A percentile compares a stretch with the other conserved stretches of the same genome.
These are phyloP conservation scores for Huso huso DNA, from an alignment of 2,797 vertebrate genomes.

Conservation along the genomic window DNA sequence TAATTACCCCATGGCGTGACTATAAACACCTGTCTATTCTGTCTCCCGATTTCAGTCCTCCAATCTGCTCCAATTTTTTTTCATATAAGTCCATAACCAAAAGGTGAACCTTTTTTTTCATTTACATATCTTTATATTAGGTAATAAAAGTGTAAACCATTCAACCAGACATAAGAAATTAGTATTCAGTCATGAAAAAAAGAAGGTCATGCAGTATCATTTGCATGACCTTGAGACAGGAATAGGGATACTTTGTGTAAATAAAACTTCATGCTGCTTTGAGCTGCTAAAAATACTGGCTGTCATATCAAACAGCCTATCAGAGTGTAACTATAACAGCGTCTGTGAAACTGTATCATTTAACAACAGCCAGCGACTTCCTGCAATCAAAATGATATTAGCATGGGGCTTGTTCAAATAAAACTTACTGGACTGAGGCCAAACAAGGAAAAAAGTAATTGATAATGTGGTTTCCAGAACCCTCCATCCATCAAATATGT, in stretches of 20 bases:
- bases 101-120: too few species aligned
- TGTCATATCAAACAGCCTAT: conserved; percentile 31
- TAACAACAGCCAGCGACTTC: conserved; percentile 44
- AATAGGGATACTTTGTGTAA: conserved; percentile 19
- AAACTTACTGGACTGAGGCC: conserved; percentile 50
- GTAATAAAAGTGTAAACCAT: conserved; percentile 18
- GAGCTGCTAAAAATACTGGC: conserved; percentile 30
- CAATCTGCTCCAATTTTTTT: too few species aligned
- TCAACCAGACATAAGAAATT: conserved; percentile 16
- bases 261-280: conserved; percentile 29
- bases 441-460: conserved; percentile 50
- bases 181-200: background rate
- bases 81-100: too few species aligned
- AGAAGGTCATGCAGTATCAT: conserved; percentile 13
- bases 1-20: too few species aligned
- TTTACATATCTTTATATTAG: conserved; percentile 13
- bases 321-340: conserved; percentile 38
- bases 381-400: conserved; percentile 46
- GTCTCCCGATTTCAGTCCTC: too few species aligned
- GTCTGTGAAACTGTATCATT: conserved; percentile 38
- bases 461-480: conserved; percentile 49
- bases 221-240: conserved; percentile 9
- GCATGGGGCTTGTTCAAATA: conserved; percentile 51
- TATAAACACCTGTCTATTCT: too few species aligned
- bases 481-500: conserved; percentile 47